Percentiles rank a stretch among this genome's conserved stretches.
Evolutionary conservation across 1,140 invertebrate species (phyloP).

Genomic region (Whitmania pigra): DNA sequence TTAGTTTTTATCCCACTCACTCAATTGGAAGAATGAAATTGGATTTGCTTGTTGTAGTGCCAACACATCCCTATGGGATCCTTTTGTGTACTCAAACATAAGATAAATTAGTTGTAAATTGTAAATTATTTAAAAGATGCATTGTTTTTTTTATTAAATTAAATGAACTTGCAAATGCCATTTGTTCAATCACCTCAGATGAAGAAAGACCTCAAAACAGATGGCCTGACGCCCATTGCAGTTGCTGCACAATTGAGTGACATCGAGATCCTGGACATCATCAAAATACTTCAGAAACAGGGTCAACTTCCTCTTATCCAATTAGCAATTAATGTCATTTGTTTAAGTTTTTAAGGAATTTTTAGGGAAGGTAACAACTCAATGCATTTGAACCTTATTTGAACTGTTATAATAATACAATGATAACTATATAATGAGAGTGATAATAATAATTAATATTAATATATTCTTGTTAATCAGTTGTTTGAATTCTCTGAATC

Average conservation of each 20-base stretch:
- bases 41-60: too few species aligned
- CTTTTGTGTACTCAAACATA: too few species aligned
- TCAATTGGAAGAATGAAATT: too few species aligned
- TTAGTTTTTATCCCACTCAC: too few species aligned
- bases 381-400: neutral
- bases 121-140: neutral
- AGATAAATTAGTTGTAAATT: too few species aligned
- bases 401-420: too few species aligned
- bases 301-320: conserved; percentile 13
- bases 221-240: conserved; percentile 23
- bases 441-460: too few species aligned
- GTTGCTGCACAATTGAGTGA: conserved; percentile 21
- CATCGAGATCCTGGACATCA: conserved; percentile 20
- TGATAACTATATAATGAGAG: too few species aligned
- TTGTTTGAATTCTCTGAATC: neutral
- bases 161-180: neutral
- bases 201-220: conserved; percentile 6
- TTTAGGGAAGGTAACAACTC: neutral
- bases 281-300: conserved; percentile 24
- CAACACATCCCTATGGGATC: too few species aligned
- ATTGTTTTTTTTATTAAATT: neutral
- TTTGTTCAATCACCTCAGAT: neutral
- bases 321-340: neutral
- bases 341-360: neutral
- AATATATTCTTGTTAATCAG: too few species aligned